A percentile compares a stretch with the other conserved stretches of the same genome.
These are phyloP conservation scores for Danionella dracula DNA, from an alignment of 2,797 vertebrate genomes.

Conservation along the genomic window DNA sequence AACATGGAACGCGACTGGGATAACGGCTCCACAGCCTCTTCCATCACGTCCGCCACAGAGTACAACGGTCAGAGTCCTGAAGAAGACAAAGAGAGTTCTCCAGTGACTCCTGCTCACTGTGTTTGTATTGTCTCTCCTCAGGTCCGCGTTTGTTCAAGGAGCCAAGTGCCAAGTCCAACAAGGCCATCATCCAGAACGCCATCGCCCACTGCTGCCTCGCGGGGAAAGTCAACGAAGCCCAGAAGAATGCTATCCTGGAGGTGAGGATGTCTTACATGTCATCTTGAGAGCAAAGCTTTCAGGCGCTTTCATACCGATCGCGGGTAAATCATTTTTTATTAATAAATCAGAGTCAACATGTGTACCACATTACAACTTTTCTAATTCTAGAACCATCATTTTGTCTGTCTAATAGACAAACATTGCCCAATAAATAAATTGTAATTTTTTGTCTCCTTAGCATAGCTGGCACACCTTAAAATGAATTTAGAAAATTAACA, in stretches of 20 bases:
- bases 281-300: too few relatives aligned
- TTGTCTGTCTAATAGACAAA: too few relatives aligned
- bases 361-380: too few relatives aligned
- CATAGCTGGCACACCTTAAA: too few relatives aligned
- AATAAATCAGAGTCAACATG: too few relatives aligned
- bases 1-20: slow-evolving; percentile 84
- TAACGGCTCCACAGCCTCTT: slow-evolving; percentile 78
- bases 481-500: too few relatives aligned
- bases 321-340: too few relatives aligned
- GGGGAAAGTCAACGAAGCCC: slow-evolving; percentile 81
- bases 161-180: slow-evolving; percentile 84
- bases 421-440: too few relatives aligned
- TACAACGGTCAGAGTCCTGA: slow-evolving; percentile 69
- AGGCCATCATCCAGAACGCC: slow-evolving; percentile 80
- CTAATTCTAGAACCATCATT: too few relatives aligned
- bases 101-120: not conserved
- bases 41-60: slow-evolving; percentile 81
- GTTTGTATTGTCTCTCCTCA: slow-evolving; percentile 29
- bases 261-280: too few relatives aligned
- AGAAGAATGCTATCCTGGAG: slow-evolving; percentile 79
- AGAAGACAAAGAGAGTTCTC: not conserved
- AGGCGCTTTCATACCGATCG: too few relatives aligned
- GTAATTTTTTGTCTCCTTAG: too few relatives aligned
- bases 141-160: slow-evolving; percentile 84
- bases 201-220: slow-evolving; percentile 83